Evolutionary conservation across 2,113 vertebrate genomes (phyloP).

Genomic region (Pyrgilauda ruficollis): DNA sequence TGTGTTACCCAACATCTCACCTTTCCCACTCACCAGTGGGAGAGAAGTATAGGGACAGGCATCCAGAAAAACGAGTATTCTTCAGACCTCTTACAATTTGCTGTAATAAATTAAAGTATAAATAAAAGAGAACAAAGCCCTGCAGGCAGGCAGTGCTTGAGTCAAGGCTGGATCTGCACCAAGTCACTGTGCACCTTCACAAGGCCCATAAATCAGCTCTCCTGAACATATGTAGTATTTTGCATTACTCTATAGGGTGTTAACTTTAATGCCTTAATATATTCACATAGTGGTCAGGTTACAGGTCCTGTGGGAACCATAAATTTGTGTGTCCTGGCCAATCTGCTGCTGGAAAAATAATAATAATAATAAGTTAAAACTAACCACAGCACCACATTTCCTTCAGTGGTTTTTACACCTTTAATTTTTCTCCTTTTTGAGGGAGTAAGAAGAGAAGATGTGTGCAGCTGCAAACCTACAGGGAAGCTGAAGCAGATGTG

Average conservation of each 20-base stretch:
- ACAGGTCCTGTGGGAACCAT: background rate
- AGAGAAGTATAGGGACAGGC: background rate
- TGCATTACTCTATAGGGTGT: background rate
- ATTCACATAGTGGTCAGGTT: background rate
- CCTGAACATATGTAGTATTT: background rate
- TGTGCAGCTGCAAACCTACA: fast-evolving
- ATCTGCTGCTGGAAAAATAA: background rate
- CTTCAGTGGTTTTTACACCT: background rate
- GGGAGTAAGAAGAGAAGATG: background rate
- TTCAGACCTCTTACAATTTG: background rate
- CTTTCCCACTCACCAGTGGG: background rate
- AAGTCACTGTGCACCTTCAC: background rate
- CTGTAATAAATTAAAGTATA: background rate
- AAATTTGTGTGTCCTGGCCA: background rate
- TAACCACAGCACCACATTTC: background rate
- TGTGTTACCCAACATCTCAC: background rate
- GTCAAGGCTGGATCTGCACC: background rate
- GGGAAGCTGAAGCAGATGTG: background rate
- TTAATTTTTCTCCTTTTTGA: background rate
- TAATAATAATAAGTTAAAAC: background rate
- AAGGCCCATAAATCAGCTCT: background rate
- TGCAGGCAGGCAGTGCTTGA: background rate
- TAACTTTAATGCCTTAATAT: conserved; percentile 2
- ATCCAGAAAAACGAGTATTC: background rate
- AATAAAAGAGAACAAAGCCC: background rate